Conservation (phyloP, 1,140 invertebrate species). For the Cyclargus thomasi region DNA sequence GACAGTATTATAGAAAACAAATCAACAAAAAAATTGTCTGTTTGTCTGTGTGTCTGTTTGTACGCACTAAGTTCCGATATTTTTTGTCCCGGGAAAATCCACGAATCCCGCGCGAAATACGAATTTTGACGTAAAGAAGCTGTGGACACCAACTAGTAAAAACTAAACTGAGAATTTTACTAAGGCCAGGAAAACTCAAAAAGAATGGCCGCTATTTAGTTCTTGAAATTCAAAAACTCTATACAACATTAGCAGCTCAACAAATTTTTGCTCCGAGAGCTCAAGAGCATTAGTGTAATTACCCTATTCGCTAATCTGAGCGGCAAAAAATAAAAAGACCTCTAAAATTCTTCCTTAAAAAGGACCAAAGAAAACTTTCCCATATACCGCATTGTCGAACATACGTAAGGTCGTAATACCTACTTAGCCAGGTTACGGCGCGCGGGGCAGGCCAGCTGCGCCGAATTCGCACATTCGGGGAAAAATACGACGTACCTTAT, state of each 20-base stretch:
- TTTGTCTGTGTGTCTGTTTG: too few species aligned
- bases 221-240: background rate
- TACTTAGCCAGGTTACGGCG: slow-evolving; percentile 35
- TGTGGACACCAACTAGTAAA: too few species aligned
- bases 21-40: too few species aligned
- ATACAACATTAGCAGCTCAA: background rate
- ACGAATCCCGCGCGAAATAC: too few species aligned
- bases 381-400: slow-evolving; percentile 23
- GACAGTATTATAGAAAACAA: too few species aligned
- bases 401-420: slow-evolving; percentile 28
- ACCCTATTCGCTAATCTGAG: slow-evolving; percentile 8
- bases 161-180: too few species aligned
- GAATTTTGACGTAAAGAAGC: too few species aligned
- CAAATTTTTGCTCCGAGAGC: background rate
- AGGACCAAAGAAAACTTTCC: slow-evolving; percentile 19
- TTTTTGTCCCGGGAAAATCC: too few species aligned
- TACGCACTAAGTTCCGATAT: too few species aligned
- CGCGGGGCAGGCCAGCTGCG: slow-evolving; percentile 40
- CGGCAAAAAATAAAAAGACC: slow-evolving; percentile 9
- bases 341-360: slow-evolving; percentile 7
- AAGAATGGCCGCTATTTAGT: background rate
- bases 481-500: slow-evolving; percentile 54
- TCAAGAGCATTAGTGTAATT: background rate
- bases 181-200: background rate
- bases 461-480: slow-evolving; percentile 45